phyloP scores from a whole-genome alignment of 2,888 invertebrate species.

The Trachelus stipa region DNA sequence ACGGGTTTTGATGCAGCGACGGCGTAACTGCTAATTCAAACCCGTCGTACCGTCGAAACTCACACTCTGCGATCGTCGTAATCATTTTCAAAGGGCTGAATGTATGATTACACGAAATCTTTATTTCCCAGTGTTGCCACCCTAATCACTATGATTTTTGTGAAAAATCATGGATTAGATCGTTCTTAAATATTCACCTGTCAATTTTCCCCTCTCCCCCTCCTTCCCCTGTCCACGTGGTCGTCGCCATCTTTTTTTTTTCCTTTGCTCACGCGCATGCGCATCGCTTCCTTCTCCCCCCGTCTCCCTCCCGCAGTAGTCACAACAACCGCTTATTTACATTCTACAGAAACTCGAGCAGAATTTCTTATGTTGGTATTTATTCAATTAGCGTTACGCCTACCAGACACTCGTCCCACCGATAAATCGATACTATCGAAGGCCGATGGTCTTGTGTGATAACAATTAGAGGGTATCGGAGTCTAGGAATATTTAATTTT shows the following conservation, averaged over 20 bases:
- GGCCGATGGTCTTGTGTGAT: not conserved
- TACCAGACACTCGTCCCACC: not conserved
- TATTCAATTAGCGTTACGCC: not conserved
- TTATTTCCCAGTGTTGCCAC: not conserved
- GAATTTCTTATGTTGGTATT: not conserved
- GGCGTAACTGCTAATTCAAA: slow-evolving; percentile 4
- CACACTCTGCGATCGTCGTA: not conserved
- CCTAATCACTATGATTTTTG: slow-evolving; percentile 1
- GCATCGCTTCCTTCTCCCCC: too few species aligned
- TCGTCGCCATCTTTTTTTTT: not conserved
- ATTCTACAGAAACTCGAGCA: not conserved
- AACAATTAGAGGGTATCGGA: not conserved
- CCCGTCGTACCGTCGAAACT: not conserved
- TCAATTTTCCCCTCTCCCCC: not conserved
- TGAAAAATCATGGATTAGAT: not conserved
- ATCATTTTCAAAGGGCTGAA: not conserved
- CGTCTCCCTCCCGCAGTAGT: not conserved
- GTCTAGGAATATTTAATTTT: too few species aligned
- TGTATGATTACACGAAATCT: not conserved
- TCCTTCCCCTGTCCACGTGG: not conserved
- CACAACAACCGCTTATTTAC: not conserved
- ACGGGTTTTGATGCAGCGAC: not conserved
- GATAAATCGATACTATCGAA: not conserved
- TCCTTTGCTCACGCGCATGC: not conserved
- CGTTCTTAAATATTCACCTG: slow-evolving; percentile 1